These are phyloP conservation scores for Lutjanus campechanus DNA, from an alignment of 2,797 vertebrate genomes.

Conservation along the genomic window DNA sequence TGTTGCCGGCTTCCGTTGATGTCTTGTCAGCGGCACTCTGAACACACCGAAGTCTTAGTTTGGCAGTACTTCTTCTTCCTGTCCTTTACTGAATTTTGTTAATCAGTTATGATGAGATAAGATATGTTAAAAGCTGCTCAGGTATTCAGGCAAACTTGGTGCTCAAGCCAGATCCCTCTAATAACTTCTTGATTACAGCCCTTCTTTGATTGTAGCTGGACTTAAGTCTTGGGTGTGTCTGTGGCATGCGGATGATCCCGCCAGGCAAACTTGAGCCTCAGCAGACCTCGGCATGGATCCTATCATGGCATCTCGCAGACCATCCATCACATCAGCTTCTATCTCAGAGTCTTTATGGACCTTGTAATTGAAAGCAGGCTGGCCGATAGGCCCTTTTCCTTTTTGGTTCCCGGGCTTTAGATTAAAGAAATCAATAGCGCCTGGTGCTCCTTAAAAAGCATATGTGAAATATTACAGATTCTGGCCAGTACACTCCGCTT, in stretches of 20 bases:
- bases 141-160: not conserved
- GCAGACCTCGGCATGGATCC: slow-evolving; percentile 55
- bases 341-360: slow-evolving; percentile 52
- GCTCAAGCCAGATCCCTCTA: not conserved
- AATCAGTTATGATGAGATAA: not conserved
- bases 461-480: slow-evolving; percentile 71
- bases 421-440: slow-evolving; percentile 65
- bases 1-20: too few species aligned
- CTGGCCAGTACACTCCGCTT: slow-evolving; percentile 57
- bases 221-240: slow-evolving; percentile 22
- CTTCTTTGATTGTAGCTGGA: slow-evolving; percentile 13
- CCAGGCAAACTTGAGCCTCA: slow-evolving; percentile 23
- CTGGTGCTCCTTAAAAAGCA: slow-evolving; percentile 63
- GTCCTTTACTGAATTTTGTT: not conserved
- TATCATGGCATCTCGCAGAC: slow-evolving; percentile 48
- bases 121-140: slow-evolving; percentile 1
- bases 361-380: slow-evolving; percentile 75
- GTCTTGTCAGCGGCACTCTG: too few species aligned
- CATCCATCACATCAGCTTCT: slow-evolving; percentile 65
- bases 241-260: slow-evolving; percentile 24
- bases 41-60: not conserved
- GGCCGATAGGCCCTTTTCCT: slow-evolving; percentile 36
- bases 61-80: not conserved
- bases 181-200: slow-evolving; percentile 1
- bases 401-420: slow-evolving; percentile 46